Evolutionary conservation across 2,797 vertebrate species (phyloP).

Genomic region (Anguilla obscura): DNA sequence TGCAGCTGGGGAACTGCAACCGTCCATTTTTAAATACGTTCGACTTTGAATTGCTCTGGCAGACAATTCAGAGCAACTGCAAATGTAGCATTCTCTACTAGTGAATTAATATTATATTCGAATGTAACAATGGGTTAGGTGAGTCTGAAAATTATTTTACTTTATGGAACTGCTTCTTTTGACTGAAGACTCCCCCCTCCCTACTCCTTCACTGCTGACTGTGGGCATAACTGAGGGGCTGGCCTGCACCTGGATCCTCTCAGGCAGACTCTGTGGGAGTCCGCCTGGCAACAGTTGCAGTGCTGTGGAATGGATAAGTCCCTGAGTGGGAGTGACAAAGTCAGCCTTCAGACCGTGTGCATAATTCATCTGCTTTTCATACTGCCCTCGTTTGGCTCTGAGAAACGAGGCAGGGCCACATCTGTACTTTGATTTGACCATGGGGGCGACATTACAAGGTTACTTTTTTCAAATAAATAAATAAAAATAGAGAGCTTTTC

Average conservation of each 20-base stretch:
- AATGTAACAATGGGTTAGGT: not conserved
- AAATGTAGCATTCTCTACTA: not conserved
- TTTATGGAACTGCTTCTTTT: not conserved
- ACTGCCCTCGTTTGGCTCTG: conserved; percentile 10
- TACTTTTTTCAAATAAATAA: not conserved
- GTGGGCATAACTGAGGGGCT: not conserved
- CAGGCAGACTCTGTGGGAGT: conserved; percentile 3
- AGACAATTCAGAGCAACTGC: not conserved
- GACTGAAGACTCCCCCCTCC: not conserved
- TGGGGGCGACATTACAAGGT: not conserved
- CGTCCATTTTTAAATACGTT: not conserved
- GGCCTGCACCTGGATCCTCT: conserved; percentile 14
- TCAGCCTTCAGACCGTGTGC: conserved; percentile 15
- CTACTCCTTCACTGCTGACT: not conserved
- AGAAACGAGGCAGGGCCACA: not conserved
- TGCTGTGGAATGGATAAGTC: not conserved
- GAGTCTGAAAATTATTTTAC: not conserved
- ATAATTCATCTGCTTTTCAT: conserved; percentile 27
- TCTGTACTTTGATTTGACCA: not conserved
- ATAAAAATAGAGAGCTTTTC: not conserved
- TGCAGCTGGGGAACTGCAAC: not conserved
- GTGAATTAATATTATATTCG: not conserved
- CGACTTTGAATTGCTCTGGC: not conserved
- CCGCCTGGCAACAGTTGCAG: not conserved
- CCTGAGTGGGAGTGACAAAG: conserved; percentile 3